Percentiles rank a stretch among this genome's conserved stretches.
Evolutionary conservation across 2,888 invertebrate species (phyloP).

Genomic region (Phortica okadai): DNA sequence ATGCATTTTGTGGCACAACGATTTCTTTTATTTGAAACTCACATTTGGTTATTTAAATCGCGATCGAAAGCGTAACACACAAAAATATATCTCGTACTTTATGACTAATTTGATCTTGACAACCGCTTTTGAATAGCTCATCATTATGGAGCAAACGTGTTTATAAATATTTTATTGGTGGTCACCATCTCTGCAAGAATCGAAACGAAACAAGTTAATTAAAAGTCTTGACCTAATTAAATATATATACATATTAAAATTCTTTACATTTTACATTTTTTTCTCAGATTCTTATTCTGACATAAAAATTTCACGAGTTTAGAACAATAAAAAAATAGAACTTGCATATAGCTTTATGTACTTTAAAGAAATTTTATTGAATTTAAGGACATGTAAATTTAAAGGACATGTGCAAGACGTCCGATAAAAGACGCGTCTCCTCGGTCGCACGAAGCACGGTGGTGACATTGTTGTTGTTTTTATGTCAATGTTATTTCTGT

Average conservation of each 20-base stretch:
- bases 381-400: background rate
- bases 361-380: background rate
- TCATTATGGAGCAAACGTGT: slow-evolving; percentile 20
- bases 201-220: slow-evolving; percentile 17
- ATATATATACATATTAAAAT: background rate
- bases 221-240: slow-evolving; percentile 20
- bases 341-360: no score
- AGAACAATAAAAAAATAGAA: no score
- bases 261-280: background rate
- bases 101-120: slow-evolving; percentile 53
- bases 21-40: slow-evolving; percentile 29
- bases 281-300: no score
- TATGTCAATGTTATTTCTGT: background rate
- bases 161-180: slow-evolving; percentile 18
- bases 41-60: slow-evolving; percentile 47
- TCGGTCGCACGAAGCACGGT: background rate
- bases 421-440: background rate
- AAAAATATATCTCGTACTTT: slow-evolving; percentile 40
- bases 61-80: slow-evolving; percentile 19
- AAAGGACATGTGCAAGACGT: slow-evolving; percentile 24
- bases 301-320: no score
- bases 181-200: slow-evolving; percentile 17
- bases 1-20: slow-evolving; percentile 46
- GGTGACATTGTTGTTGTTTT: background rate
- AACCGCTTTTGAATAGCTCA: background rate